Evolutionary conservation across 2,888 invertebrate species (phyloP), one percentile per base, ranked within the genome.

Genomic region (Pseudoips prasinana): DNA sequence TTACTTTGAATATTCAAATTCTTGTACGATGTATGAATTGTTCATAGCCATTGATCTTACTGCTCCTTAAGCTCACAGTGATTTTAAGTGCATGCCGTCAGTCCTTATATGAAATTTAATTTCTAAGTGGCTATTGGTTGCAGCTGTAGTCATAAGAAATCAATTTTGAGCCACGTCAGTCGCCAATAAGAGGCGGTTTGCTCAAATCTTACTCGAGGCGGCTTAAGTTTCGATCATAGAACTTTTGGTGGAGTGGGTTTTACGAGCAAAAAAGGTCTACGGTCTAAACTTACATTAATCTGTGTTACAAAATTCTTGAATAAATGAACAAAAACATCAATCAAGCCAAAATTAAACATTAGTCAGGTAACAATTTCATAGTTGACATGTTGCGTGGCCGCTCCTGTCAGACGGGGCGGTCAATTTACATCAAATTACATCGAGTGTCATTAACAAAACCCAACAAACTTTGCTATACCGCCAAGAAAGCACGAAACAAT

Each of bases 371-470:
- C 78, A 81, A 83, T 85, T 82, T 82, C 77, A 82, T 79, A 85
- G 86, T 80, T 81, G 86, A 85, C 86, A 82, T 75, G 71, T 85
- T 82, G 86, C 87, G 83, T 86, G 86, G 64, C 51, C 57, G 67
- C 69, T 62, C 60, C 71, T 66, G 73, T 71, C 72, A 61, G 69
- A 55, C 64, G 60, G 38, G 56, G 62, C 62, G 76, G 76, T 81
- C 81, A 85, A 84, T 85, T 86, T 83, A 84, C 81, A 79, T 82
- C 79, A 78, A 84, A 86, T 84, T 85, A 85, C 78, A 73, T 67
- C 66, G 65, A 77, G 68, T 77, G 79, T 83, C 85, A 85, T 86
- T 87, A 88, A 81, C 74, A 63, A 66, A 75, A 66, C 60, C 44
- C 58, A 50, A 73, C 66, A 60, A 71, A 67, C 54, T 62, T 71